Conservation (phyloP, 1,140 invertebrate species). For the Diachasma alloeum region DNA sequence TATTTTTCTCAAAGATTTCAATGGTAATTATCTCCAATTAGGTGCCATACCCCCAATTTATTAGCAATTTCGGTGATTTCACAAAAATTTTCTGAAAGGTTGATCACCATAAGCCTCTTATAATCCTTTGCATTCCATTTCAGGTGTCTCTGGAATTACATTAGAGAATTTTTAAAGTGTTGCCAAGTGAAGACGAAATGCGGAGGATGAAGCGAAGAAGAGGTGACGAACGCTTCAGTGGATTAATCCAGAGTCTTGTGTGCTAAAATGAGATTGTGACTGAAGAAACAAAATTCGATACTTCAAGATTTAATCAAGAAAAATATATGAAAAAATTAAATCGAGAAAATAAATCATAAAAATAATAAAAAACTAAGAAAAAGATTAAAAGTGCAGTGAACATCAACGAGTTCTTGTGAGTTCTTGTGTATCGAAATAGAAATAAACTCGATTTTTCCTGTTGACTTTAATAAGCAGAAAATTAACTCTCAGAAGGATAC, state of each 20-base stretch:
- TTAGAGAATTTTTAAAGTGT: slow-evolving; percentile 3
- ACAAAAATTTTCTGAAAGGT: neutral
- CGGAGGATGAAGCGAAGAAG: slow-evolving; percentile 27
- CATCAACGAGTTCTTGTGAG: neutral
- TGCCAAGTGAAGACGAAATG: slow-evolving; percentile 22
- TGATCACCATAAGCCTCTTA: neutral
- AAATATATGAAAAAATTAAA: neutral
- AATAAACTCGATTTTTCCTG: neutral
- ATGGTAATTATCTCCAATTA: too few relatives aligned
- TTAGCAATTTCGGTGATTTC: neutral
- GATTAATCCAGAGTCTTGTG: slow-evolving; percentile 14
- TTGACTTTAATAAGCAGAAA: neutral
- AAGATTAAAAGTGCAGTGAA: neutral
- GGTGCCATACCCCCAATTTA: too few relatives aligned
- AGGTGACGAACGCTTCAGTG: slow-evolving; percentile 19
- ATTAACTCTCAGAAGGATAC: neutral
- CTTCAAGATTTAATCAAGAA: neutral
- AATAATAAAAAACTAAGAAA: neutral
- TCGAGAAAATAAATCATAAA: neutral
- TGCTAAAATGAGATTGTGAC: slow-evolving; percentile 20
- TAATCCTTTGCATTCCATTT: neutral
- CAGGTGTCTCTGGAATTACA: neutral
- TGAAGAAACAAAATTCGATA: neutral
- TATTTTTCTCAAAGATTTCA: too few relatives aligned
- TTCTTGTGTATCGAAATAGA: neutral